Base-by-base conservation (phyloP, 2,113 vertebrate species). In the Mastomys coucha region DNA sequence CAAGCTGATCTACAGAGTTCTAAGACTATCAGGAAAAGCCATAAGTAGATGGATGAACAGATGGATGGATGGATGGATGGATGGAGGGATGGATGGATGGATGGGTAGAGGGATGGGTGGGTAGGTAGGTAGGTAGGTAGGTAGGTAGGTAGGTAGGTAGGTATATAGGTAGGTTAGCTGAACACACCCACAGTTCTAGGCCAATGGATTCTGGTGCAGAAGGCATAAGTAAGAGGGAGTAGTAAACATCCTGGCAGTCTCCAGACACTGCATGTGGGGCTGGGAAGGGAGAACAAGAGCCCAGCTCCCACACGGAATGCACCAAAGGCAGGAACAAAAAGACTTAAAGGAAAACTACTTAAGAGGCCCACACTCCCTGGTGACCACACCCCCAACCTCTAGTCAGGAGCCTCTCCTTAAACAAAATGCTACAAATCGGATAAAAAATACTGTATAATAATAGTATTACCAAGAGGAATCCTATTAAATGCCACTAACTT, bases 361-460 rank as follows among this genome's bases (percentile, higher is more conserved):
- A 49, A 28, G 58, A 63, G 9, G 51, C n/a, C 60, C 39, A 65
- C 16, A 85, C 45, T 63, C 58, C 22, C 39, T 65, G n/a, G 10
- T 65, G 80, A 39, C 58, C 14, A 5, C 36, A 60, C 36, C 22
- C 36, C 33, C 36, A 82, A 39, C 70, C 60, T 16, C 28, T 19
- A 13, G 12, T 85, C 58, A 69, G 26, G 26, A 39, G 26, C 28
- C 1, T 86, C 63, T 63, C 45, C 39, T 69, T 77, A 5, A 88
- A 96, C 9, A 96, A 95, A 91, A 81, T 58, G 42, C 20, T 4
- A 90, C 9, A 4, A 84, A 58, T 5, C 84, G 69, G 91, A 51
- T 91, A 84, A 36, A 7, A 88, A n/a, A 33, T 14, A 14, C 42
- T 45, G 56, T 22, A 82, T 9, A n/a, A 53, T 56, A 82, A 39